Evolutionary conservation across 2,888 invertebrate species (phyloP).

Genomic region (Hirtodrosophila cameraria): DNA sequence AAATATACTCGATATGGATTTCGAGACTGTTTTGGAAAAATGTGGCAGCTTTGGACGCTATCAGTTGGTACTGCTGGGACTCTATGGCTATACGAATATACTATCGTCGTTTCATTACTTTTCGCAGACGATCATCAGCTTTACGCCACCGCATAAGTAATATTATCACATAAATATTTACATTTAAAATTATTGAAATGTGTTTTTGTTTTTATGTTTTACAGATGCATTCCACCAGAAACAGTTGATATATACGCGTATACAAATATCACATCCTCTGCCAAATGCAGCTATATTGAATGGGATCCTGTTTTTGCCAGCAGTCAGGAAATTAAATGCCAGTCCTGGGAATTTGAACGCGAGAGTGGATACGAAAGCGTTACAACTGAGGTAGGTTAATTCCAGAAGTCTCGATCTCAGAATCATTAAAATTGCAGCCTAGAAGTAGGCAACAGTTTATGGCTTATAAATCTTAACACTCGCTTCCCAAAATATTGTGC

Average conservation of each 20-base stretch:
- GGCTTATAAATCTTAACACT: conserved; percentile 25
- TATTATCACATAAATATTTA: background rate
- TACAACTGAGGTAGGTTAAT: conserved; percentile 86
- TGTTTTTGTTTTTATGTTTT: background rate
- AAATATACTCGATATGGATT: conserved; percentile 79
- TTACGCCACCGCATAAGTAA: conserved; percentile 85
- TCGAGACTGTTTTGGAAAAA: conserved; percentile 85
- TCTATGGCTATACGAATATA: conserved; percentile 85
- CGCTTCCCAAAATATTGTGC: conserved; percentile 26
- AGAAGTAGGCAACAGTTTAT: conserved; percentile 41
- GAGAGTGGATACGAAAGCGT: conserved; percentile 86
- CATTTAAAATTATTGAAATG: background rate
- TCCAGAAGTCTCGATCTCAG: no score
- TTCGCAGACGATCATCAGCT: conserved; percentile 86
- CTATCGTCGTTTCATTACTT: conserved; percentile 86
- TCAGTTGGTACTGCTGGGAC: conserved; percentile 84
- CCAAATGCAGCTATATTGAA: conserved; percentile 26
- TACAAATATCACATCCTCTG: background rate
- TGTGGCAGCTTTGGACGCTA: conserved; percentile 86
- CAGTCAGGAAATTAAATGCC: conserved; percentile 74
- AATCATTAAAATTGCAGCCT: no score
- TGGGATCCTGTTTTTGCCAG: conserved; percentile 24
- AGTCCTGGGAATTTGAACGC: conserved; percentile 86
- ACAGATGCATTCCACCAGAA: conserved; percentile 72
- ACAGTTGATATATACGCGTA: conserved; percentile 12